Percentiles rank a stretch among this genome's conserved stretches.
Conservation (phyloP, 1,140 invertebrate genomes). For the Arion vulgaris region DNA sequence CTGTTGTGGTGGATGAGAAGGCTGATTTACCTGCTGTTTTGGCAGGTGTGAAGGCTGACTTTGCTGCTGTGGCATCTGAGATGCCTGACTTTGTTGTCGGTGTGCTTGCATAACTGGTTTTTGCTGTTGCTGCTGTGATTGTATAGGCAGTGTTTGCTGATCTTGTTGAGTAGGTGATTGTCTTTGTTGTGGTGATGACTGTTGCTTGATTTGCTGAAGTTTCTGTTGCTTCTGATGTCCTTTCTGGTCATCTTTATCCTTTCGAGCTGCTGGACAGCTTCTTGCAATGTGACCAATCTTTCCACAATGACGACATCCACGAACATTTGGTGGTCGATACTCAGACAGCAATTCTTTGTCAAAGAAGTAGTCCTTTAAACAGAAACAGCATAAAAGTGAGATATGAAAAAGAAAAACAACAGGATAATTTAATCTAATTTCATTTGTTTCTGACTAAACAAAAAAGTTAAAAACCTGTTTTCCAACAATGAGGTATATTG, state of each 20-base stretch:
- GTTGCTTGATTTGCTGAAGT: neutral
- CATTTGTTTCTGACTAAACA: no score
- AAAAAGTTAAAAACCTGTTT: no score
- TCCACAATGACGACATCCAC: constrained; percentile 77
- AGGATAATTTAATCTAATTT: no score
- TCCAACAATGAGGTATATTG: no score
- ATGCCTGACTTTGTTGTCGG: neutral
- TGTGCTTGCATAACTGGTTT: neutral
- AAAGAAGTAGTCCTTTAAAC: constrained; percentile 74
- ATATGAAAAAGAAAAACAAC: neutral
- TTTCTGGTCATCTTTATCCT: constrained; percentile 24
- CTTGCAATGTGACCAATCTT: constrained; percentile 78
- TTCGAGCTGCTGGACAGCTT: constrained; percentile 72
- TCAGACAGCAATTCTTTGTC: constrained; percentile 70
- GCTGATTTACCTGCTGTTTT: neutral
- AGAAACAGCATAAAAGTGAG: constrained; percentile 1
- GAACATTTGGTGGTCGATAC: constrained; percentile 75
- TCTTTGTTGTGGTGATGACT: neutral
- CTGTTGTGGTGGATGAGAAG: neutral
- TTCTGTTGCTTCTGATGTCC: constrained; percentile 21
- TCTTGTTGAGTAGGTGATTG: neutral
- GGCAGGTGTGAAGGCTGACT: neutral
- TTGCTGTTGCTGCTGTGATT: neutral
- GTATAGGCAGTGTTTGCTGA: neutral
- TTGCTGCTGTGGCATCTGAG: neutral